Conservation (phyloP, 2,797 vertebrate species). For the Pipistrellus pipistrellus region DNA sequence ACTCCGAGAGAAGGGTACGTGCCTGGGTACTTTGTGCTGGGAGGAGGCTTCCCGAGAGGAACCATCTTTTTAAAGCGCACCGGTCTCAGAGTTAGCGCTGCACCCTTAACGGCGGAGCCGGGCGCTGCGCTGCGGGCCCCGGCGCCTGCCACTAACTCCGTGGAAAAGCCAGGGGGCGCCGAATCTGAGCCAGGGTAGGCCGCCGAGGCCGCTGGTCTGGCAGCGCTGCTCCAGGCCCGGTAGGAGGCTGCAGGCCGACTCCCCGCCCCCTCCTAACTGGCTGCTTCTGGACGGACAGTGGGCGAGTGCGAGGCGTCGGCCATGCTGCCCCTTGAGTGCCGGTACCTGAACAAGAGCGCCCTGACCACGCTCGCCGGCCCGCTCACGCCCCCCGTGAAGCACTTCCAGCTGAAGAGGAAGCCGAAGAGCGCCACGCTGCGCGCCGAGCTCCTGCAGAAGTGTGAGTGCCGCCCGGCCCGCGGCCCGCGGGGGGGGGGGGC, state of each 20-base stretch:
- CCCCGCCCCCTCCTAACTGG: too few relatives aligned
- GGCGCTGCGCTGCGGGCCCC: background rate
- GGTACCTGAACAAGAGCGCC: conserved; percentile 98
- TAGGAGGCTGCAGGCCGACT: too few relatives aligned
- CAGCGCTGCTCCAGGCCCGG: too few relatives aligned
- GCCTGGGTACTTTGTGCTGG: background rate
- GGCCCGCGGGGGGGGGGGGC: too few relatives aligned
- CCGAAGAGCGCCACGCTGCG: conserved; percentile 98
- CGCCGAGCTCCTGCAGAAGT: conserved; percentile 98
- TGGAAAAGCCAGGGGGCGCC: too few relatives aligned
- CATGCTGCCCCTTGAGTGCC: conserved; percentile 98
- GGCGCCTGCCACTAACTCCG: too few relatives aligned
- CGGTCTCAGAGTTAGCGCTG: too few relatives aligned
- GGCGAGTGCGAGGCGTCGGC: conserved; percentile 96
- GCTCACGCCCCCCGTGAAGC: conserved; percentile 97
- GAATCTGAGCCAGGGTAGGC: too few relatives aligned
- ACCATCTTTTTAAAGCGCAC: background rate
- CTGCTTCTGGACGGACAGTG: conserved; percentile 88
- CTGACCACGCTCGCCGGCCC: conserved; percentile 97
- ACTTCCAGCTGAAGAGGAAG: conserved; percentile 98
- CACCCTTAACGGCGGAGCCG: fast-evolving
- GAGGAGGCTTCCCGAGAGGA: background rate
- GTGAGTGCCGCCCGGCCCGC: conserved; percentile 88
- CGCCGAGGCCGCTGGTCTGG: too few relatives aligned
- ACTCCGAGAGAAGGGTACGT: conserved; percentile 96